A percentile compares a stretch with the other conserved stretches of the same genome.
phyloP scores from a whole-genome alignment of 2,888 invertebrate genomes.

The Neoascia interrupta region DNA sequence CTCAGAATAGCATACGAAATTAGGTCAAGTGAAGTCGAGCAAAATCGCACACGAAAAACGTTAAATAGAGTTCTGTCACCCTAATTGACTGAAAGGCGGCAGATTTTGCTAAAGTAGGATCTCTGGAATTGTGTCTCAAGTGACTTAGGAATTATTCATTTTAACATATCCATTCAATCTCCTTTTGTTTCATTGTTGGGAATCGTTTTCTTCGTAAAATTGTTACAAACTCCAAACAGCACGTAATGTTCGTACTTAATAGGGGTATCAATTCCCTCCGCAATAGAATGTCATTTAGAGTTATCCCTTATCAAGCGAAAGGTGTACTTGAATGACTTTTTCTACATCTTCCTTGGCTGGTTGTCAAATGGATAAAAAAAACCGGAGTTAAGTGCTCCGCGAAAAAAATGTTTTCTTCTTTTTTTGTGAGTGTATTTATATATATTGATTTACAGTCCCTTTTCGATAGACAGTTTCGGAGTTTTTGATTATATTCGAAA shows the following conservation, averaged over 20 bases:
- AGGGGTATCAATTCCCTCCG: constrained; percentile 3
- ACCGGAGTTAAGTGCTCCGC: constrained; percentile 4
- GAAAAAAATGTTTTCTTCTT: too few species aligned
- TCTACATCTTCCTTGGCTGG: neutral
- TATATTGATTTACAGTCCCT: too few species aligned
- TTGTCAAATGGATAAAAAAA: neutral
- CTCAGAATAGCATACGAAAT: too few species aligned
- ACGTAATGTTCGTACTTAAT: constrained; percentile 1
- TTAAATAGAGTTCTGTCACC: too few species aligned
- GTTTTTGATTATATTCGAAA: too few species aligned
- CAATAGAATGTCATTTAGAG: constrained; percentile 7
- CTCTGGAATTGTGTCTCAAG: neutral
- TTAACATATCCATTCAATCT: neutral
- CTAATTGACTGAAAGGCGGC: too few species aligned
- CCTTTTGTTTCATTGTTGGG: neutral
- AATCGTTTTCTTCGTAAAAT: neutral
- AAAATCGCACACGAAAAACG: too few species aligned
- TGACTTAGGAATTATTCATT: constrained; percentile 1
- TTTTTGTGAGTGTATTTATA: too few species aligned
- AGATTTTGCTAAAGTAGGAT: too few species aligned
- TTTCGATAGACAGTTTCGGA: too few species aligned
- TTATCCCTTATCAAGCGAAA: constrained; percentile 2
- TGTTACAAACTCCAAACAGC: neutral
- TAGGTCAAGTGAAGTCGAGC: too few species aligned
- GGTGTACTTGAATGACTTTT: neutral